Percentiles rank a stretch among this genome's conserved stretches.
Conservation (phyloP, 23 tunicate species). For the Aplidium turbinatum region DNA sequence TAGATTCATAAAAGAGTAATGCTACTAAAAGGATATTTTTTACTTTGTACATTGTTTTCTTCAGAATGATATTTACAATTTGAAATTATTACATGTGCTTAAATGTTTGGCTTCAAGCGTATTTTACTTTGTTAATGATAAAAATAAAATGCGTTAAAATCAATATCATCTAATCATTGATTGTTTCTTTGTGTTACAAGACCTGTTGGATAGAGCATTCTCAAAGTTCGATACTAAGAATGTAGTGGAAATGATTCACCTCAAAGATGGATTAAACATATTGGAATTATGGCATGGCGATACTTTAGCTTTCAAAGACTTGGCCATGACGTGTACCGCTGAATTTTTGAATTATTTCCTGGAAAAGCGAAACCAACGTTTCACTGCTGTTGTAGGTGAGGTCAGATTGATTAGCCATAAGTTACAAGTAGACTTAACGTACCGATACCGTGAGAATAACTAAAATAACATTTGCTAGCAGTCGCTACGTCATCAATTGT, state of each 20-base stretch:
- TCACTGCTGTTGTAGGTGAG: conserved; percentile 69
- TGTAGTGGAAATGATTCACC: conserved; percentile 33
- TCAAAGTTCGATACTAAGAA: conserved; percentile 55
- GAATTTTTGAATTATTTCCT: conserved; percentile 61
- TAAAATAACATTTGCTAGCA: too few species aligned
- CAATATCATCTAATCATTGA: too few species aligned
- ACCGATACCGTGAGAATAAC: too few species aligned
- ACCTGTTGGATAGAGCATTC: conserved; percentile 50
- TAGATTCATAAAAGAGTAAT: conserved; percentile 4
- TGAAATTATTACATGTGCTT: too few species aligned
- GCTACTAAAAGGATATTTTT: background rate
- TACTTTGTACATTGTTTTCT: background rate
- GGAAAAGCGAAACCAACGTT: conserved; percentile 43
- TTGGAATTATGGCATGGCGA: conserved; percentile 87
- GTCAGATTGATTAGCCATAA: background rate
- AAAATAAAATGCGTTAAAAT: too few species aligned
- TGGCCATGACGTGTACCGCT: conserved; percentile 68
- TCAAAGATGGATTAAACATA: conserved; percentile 50
- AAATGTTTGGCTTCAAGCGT: too few species aligned
- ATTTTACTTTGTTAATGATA: too few species aligned
- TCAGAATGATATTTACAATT: background rate
- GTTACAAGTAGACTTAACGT: too few species aligned
- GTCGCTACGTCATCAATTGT: too few species aligned
- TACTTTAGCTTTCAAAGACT: conserved; percentile 79
- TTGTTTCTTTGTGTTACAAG: too few species aligned